phyloP scores from a whole-genome alignment of 2,797 vertebrate species.

The Liparis tanakae region DNA sequence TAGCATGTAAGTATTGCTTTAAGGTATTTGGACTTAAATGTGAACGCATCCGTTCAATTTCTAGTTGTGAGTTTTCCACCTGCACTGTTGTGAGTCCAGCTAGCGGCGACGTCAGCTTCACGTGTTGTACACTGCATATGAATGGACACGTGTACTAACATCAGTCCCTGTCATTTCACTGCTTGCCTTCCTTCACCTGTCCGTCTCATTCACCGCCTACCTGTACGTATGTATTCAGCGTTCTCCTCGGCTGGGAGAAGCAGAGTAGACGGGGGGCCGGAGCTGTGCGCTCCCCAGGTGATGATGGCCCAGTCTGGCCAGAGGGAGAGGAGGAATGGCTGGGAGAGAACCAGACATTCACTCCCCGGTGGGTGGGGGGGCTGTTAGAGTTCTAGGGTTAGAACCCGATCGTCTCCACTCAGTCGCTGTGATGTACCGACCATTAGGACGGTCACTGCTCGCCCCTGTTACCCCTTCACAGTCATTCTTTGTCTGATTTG shows the following conservation, averaged over 20 bases:
- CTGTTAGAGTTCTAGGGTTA: conserved; percentile 27
- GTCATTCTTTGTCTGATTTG: conserved; percentile 5
- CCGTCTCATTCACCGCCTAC: conserved; percentile 63
- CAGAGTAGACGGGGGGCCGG: conserved; percentile 59
- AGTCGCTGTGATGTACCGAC: conserved; percentile 18
- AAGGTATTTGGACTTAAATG: not conserved
- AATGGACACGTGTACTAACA: conserved; percentile 66
- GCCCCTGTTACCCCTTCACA: conserved; percentile 21
- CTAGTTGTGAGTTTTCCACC: conserved; percentile 8
- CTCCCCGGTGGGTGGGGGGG: conserved; percentile 66
- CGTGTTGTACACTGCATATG: conserved; percentile 31
- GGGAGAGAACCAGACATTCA: conserved; percentile 68
- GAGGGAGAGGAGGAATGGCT: conserved; percentile 53
- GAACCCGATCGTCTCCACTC: conserved; percentile 25
- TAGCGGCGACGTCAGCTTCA: conserved; percentile 17
- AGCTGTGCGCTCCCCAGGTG: conserved; percentile 37
- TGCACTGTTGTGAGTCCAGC: not conserved
- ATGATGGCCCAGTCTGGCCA: conserved; percentile 40
- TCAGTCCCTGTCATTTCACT: conserved; percentile 75
- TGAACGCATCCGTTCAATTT: not conserved
- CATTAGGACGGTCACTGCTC: conserved; percentile 20
- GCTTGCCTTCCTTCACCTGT: conserved; percentile 65
- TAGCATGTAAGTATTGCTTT: not conserved
- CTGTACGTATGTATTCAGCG: conserved; percentile 76
- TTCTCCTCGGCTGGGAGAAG: conserved; percentile 79